Base-by-base conservation (phyloP, 2,888 invertebrate genomes). In the Apoda limacodes region DNA sequence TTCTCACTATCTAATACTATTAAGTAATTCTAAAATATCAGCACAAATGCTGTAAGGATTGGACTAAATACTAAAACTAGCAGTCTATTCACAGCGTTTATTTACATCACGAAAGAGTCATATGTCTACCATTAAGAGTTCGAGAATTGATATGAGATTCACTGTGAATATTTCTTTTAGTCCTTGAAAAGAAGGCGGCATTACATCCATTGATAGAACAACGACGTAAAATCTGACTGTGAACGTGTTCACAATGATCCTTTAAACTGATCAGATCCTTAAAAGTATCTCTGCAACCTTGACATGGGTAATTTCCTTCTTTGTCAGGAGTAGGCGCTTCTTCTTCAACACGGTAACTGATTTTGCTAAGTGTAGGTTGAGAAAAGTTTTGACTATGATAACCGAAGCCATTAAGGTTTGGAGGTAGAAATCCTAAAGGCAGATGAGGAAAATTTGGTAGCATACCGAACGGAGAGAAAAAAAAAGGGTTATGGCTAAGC, bases 161-260 rank as follows among this genome's bases (percentile, higher is more conserved):
- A 36, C 88, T 86, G 65, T 92, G 92, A 27, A 87, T 82, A 57
- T 91, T 92, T 38, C 92, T 83, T 44, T 88, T 88, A 41, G 90
- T 89, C 46, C 88, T 83, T 7, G 92, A 90, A 37, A 89, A 86
- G 68, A 92, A 93, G 26, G 89, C 87, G 48, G 90, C 88, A 28
- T 86, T 87, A 66, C 92, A 92, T 9, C 90, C 90, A 34, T 83
- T 84, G 28, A 90, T 81, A n/a, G 88, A 86, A 70, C 92, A 92
- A 39, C 86, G 83, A 50, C 87, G 88, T 69, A 90, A 84, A 34
- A 90, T 88, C 34, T 85, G 82, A 17, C 78, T 60, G 55, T 91
- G 91, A 27, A 83, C 70, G 40, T 76, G 82, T 62, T 90, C 89
- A 70, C 88, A 89, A 66, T 91, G 91, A 43, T 88, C 85, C 59